A percentile compares a stretch with the other conserved stretches of the same genome.
These are phyloP conservation scores for Machaerirhynchus nigripectus DNA, from an alignment of 2,113 vertebrate species.

Conservation along the genomic window DNA sequence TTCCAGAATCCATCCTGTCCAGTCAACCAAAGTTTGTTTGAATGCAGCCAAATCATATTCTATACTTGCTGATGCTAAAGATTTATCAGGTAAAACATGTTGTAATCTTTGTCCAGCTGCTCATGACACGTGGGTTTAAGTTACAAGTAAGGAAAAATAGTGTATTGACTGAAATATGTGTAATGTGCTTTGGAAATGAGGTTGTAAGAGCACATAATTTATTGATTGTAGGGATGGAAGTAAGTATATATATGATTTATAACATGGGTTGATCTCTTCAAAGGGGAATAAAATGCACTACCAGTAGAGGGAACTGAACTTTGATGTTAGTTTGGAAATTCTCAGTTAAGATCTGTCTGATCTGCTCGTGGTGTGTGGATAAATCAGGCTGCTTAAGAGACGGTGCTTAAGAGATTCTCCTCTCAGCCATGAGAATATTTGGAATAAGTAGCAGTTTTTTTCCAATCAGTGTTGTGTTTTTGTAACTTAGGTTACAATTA, in stretches of 20 bases:
- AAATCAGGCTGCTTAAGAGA: neutral
- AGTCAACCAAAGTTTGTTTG: conserved; percentile 72
- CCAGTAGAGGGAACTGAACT: conserved; percentile 43
- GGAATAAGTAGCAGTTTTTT: neutral
- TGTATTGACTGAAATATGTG: conserved; percentile 43
- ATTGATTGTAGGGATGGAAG: conserved; percentile 61
- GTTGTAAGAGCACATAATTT: conserved; percentile 56
- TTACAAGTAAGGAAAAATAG: conserved; percentile 35
- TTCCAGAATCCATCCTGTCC: conserved; percentile 66
- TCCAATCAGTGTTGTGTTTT: conserved; percentile 13
- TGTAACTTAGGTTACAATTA: conserved; percentile 10
- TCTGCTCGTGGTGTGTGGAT: neutral
- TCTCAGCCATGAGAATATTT: neutral
- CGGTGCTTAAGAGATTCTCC: neutral
- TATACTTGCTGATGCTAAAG: conserved; percentile 48
- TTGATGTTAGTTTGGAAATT: neutral
- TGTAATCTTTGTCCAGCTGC: conserved; percentile 62
- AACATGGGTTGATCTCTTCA: conserved; percentile 50
- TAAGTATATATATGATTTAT: conserved; percentile 61
- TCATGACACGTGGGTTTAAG: conserved; percentile 55
- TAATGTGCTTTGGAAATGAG: conserved; percentile 54
- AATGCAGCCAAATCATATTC: conserved; percentile 61
- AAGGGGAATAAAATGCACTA: conserved; percentile 45
- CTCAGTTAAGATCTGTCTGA: neutral
- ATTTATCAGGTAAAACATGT: conserved; percentile 63